Evolutionary conservation across 2,113 vertebrate species (phyloP), one percentile per base, ranked within the genome.

Genomic region (Pygoscelis antarcticus): DNA sequence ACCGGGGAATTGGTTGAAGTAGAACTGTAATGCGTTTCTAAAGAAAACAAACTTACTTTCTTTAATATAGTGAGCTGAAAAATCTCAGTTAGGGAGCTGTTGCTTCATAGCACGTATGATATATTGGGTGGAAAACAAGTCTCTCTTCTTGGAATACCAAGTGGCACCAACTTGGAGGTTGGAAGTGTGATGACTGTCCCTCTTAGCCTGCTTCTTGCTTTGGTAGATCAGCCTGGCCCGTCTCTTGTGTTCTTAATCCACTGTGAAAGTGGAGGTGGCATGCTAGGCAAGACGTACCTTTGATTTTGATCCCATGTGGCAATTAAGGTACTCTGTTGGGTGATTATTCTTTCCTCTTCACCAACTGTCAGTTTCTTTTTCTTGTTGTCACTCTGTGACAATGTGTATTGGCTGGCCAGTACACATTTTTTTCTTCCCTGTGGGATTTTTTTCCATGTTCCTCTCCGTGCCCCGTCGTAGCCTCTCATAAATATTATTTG

Each of bases 401-500:
- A 36, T 36, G 36, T 36, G 36, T 40, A 36, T 84, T 94, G 69
- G 26, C 20, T 40, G 46, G 25, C n/a, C 12, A 19, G 14, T 70
- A 49, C 8, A 49, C 22, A 1, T 13, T 61, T 13, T 19, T 54
- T 54, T 17, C 4, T 78, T 78, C 23, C 17, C 9, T 14, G 21
- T 46, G 54, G 47, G 29, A 29, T 9, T 89, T 20, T 20, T 12
- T 54, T 32, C 17, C 3, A 0, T 1, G 0, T 89, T 91, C 12
- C 14, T 68, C 29, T 78, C 19, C 2, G 6, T 82, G 44, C 12
- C 4, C 21, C 1, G 0, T 55, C 3, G 0, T 88, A 94, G 40
- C 22, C 8, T 83, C 16, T 76, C 26, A 4, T 54, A 46, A 62
- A 34, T 81, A 19, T 27, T 66, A 7, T 34, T 89, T 89, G 10